Base-by-base conservation (phyloP, 2,113 vertebrate species). In the Clupea harengus region DNA sequence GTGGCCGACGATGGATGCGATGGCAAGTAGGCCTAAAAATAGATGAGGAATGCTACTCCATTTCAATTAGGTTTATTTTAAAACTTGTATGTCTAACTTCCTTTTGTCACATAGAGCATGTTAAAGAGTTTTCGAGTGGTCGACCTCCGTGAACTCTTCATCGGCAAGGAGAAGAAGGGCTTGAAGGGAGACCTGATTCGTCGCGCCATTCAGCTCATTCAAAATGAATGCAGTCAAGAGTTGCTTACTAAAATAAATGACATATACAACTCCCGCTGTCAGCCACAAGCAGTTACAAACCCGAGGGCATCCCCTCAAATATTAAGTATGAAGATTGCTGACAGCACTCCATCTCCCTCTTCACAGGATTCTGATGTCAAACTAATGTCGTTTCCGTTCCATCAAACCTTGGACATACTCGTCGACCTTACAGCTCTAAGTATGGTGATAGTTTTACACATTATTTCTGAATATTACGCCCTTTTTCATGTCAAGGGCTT, bases 71-170 rank as follows among this genome's bases (percentile, higher is more conserved):
- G 20, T 22, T 60, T 60, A 60, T 60, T 18, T 22, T 60, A 7
- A 86, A 15, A n/a, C 52, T 45, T 32, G 82, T 18, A 44, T 64
- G 17, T 25, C 39, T 85, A 54, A 54, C n/a, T 86, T 7, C 75
- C 44, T 1, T 0, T 82, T 3, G 46, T 25, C 83, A 2, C 45
- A 1, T 85, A 97, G 96, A 95, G 95, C 91, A 97, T 97, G 96
- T 95, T 97, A 92, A 96, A 96, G 95, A 95, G 94, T 89, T 96
- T 97, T 90, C 94, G 96, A 84, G 96, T 97, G 84, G 95, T 95
- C 44, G 97, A 97, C 90, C 96, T 97, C 87, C 96, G 96, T 91
- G 95, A 96, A 92, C 94, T 97, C 83, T 94, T 97, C 89, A 95
- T 96, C 81, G 96, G 96, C 87, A 94, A 95, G 89, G 96, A 95